A percentile compares a stretch with the other conserved stretches of the same genome.
Conservation (phyloP, 2,888 invertebrate species). For the Drosophila eohydei region DNA sequence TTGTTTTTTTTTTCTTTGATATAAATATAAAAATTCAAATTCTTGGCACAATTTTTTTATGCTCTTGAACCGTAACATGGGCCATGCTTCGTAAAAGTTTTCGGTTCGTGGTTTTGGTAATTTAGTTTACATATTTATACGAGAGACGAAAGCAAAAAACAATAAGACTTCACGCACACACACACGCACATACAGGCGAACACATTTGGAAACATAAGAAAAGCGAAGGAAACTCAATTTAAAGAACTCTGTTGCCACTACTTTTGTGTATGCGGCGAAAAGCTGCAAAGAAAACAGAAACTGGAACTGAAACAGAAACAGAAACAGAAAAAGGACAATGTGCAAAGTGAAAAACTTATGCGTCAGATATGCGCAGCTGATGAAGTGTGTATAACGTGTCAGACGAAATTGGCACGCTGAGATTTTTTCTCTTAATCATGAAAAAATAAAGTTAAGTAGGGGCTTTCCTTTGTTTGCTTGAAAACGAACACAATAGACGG, state of each 20-base stretch:
- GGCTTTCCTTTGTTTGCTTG: slow-evolving; percentile 4
- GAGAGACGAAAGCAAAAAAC: slow-evolving; percentile 4
- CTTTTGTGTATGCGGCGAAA: slow-evolving; percentile 34
- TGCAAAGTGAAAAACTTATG: slow-evolving; percentile 11
- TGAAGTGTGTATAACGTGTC: slow-evolving; percentile 11
- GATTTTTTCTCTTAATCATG: not conserved
- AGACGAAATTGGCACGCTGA: slow-evolving; percentile 6
- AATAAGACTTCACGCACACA: slow-evolving; percentile 25
- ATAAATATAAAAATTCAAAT: not conserved
- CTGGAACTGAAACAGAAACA: not conserved
- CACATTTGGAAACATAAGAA: slow-evolving; percentile 30
- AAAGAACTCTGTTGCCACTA: slow-evolving; percentile 41
- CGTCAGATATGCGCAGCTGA: slow-evolving; percentile 26
- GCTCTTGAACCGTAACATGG: not conserved
- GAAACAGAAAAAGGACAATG: slow-evolving; percentile 19
- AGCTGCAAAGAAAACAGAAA: slow-evolving; percentile 6
- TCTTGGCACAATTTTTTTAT: not conserved
- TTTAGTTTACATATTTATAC: slow-evolving; percentile 55
- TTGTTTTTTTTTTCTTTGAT: not conserved
- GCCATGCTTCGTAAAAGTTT: slow-evolving; percentile 33
- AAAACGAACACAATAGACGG: too few relatives aligned
- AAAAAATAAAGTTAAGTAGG: not conserved
- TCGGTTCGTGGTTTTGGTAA: slow-evolving; percentile 38
- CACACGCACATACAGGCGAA: slow-evolving; percentile 2
- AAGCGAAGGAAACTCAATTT: slow-evolving; percentile 52